Conservation (phyloP, 2,888 invertebrate genomes). For the Parnassius glacialis region DNA sequence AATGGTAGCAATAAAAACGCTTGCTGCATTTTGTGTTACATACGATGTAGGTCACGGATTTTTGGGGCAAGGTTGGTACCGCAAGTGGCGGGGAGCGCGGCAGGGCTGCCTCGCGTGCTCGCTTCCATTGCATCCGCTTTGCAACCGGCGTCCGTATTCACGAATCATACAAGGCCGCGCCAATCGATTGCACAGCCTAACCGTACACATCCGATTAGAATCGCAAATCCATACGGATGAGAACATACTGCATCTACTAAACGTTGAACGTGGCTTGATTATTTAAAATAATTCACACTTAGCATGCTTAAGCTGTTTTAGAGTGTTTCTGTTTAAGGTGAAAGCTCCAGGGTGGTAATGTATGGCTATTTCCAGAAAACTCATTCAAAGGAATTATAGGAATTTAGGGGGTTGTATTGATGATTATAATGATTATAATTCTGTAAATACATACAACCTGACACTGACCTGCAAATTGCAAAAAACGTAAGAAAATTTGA, state of each 20-base stretch:
- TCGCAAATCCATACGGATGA: conserved; percentile 43
- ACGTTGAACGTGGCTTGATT: conserved; percentile 35
- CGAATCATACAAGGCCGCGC: conserved; percentile 69
- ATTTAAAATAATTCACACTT: conserved; percentile 26
- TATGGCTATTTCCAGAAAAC: too few relatives aligned
- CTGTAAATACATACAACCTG: too few relatives aligned
- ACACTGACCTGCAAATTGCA: too few relatives aligned
- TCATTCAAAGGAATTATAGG: too few relatives aligned
- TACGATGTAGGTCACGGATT: conserved; percentile 75
- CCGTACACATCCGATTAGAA: conserved; percentile 61
- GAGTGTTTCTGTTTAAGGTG: not conserved
- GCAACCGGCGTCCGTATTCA: conserved; percentile 51
- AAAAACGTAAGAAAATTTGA: too few relatives aligned
- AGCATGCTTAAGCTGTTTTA: conserved; percentile 10
- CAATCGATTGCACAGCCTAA: conserved; percentile 65
- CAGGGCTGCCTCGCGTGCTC: conserved; percentile 66
- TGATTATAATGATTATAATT: too few relatives aligned
- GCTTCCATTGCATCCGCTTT: conserved; percentile 52
- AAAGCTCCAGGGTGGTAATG: too few relatives aligned
- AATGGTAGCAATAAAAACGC: conserved; percentile 60
- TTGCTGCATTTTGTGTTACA: conserved; percentile 66
- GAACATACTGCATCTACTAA: conserved; percentile 35
- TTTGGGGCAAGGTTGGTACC: conserved; percentile 73
- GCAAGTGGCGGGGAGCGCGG: conserved; percentile 55
- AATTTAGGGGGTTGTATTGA: too few relatives aligned